Percentiles rank a stretch among this genome's conserved stretches.
Conservation (phyloP, 2,888 invertebrate genomes). For the Eristalinus aeneus region DNA sequence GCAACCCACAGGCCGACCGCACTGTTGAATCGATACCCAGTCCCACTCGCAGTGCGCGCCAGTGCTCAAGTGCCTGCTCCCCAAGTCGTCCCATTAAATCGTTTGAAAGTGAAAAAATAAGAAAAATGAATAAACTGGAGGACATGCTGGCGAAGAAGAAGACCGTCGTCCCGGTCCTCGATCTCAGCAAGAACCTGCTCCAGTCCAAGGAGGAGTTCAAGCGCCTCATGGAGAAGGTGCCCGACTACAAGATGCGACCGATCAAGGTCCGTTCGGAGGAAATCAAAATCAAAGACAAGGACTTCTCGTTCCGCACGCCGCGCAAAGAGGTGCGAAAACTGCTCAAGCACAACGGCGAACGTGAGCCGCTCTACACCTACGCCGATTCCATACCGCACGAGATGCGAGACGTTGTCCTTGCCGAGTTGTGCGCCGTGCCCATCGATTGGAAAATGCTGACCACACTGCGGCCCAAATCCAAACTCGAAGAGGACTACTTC, state of each 20-base stretch:
- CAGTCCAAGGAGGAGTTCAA: conserved; percentile 91
- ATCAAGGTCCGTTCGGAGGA: conserved; percentile 92
- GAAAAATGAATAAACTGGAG: conserved; percentile 85
- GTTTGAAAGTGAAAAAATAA: not conserved
- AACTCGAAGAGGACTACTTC: conserved; percentile 93
- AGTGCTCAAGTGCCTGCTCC: not conserved
- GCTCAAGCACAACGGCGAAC: conserved; percentile 77
- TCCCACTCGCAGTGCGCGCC: not conserved
- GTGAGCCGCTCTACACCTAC: conserved; percentile 80
- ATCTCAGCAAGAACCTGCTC: conserved; percentile 89
- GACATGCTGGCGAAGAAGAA: conserved; percentile 93
- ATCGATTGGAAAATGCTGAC: conserved; percentile 97
- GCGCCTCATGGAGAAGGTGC: conserved; percentile 91
- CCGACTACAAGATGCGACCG: conserved; percentile 93
- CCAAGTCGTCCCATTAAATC: not conserved
- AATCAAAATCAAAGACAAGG: conserved; percentile 87
- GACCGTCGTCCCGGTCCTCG: conserved; percentile 90
- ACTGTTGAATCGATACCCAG: not conserved
- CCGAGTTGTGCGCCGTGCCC: conserved; percentile 90
- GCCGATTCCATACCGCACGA: conserved; percentile 91
- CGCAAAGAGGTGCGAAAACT: conserved; percentile 86
- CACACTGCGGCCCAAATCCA: conserved; percentile 90
- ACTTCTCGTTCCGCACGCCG: conserved; percentile 88
- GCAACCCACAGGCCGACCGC: not conserved
- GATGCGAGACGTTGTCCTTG: conserved; percentile 83